Base-by-base conservation (phyloP, 1,140 invertebrate species). In the Sycophaga agraensis region DNA sequence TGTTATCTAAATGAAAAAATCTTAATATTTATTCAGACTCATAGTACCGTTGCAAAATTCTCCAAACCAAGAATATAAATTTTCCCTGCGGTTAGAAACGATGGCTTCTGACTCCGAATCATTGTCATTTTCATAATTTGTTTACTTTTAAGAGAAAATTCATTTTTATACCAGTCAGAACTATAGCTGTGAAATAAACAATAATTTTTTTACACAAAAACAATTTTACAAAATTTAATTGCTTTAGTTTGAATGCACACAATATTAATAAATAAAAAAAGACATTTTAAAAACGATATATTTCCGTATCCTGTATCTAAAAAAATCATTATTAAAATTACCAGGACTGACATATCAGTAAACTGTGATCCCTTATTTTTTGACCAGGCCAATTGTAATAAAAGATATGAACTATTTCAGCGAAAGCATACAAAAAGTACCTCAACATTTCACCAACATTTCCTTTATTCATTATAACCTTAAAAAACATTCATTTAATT, bases 341-440 rank as follows among this genome's bases (percentile, higher is more conserved):
- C n/a, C n/a, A n/a, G 7, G 42, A 2, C 21, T 61, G 3, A 7
- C 49, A 48, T 39, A 61, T 26, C 7, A 61, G 21, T 12, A 39
- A 22, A 21, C 59, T 55, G 12, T 61, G 50, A 4, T 61, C 35
- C 14, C 11, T 16, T 11, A 61, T 53, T n/a, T 61, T 54, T 35
- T 55, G 21, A 16, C 51, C 35, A 6, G 51, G 51, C 51, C 42
- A 61, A 37, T 61, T 61, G 16, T 49, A 55, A 28, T 61, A 55
- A n/a, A 48, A 28, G 7, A 61, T 31, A 48, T 61, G 43, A n/a
- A 61, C 8, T 14, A 31, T 34, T 40, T 61, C 51, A 3, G 17
- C 43, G 12, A 54, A 9, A 6, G 42, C 40, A 16, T 35, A 61
- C 34, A 61, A 7, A 1, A 31, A 7, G 14, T 24, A 55, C 17